These are phyloP conservation scores for Eupsittula cactorum DNA, from an alignment of 2,113 vertebrate genomes.

Conservation along the genomic window DNA sequence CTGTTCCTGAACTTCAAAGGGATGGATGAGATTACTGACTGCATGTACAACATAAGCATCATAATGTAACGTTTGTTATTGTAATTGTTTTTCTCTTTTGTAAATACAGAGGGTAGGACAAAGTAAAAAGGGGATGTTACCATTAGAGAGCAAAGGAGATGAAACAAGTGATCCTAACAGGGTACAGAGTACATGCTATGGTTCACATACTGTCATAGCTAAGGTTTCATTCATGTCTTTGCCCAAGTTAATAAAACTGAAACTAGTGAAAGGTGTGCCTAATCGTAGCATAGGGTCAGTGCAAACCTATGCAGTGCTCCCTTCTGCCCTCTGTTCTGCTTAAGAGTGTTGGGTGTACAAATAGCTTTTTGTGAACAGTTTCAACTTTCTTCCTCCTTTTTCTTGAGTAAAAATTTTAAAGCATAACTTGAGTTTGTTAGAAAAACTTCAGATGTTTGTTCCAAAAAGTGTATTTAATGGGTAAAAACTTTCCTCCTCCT, in stretches of 20 bases:
- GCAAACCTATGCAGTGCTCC: not conserved
- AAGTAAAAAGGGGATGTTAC: not conserved
- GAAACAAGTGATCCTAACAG: not conserved
- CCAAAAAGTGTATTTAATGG: not conserved
- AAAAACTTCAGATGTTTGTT: not conserved
- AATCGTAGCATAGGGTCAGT: rapidly evolving
- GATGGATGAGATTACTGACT: not conserved
- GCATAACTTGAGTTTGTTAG: not conserved
- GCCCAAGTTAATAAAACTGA: not conserved
- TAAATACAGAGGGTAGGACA: not conserved
- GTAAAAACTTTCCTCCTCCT: not conserved
- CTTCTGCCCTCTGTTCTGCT: not conserved
- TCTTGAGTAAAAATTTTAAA: not conserved
- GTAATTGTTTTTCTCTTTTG: not conserved
- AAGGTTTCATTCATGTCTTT: not conserved
- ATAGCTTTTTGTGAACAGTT: not conserved
- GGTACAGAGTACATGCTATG: not conserved
- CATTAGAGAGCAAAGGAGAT: not conserved
- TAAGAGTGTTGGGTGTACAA: not conserved
- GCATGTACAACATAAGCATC: not conserved
- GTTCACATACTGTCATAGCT: not conserved
- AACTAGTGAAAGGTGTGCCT: not conserved
- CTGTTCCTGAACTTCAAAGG: not conserved
- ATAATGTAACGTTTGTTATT: not conserved
- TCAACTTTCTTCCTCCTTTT: not conserved